Base-by-base conservation (phyloP, 2,888 invertebrate species). In the Mesorhabditis belari region DNA sequence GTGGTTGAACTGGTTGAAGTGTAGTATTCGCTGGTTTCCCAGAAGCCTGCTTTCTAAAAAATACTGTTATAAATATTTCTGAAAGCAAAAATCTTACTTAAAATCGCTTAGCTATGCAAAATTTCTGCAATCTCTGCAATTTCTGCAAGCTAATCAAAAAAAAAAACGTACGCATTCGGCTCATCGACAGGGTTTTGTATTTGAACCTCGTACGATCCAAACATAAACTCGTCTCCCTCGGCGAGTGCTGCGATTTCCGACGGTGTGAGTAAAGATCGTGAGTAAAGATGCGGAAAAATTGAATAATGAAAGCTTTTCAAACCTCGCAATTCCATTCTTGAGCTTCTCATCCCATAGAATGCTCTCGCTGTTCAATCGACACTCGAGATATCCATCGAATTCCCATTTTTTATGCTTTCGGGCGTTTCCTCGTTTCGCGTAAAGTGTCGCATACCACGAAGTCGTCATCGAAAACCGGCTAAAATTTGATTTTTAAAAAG, bases 331-430 rank as follows among this genome's bases (percentile, higher is more conserved):
- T 5, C 64, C 49, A 49, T 64, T 61, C 12, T n/a, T 9, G 2
- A 50, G 35, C 35, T 66, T 66, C 35, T 71, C 65, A 23, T 69
- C 69, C 3, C 63, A 61, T 26, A 67, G 67, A 25, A 70, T 49
- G 3, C 66, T 25, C 19, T 63, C 60, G 53, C 35, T 56, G 35
- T 63, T 61, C 3, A 50, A 9, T 50, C 58, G 65, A 19, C 69
- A 71, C 12, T 67, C 52, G 5, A 73, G 28, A 21, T 70, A 25
- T 1, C 75, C 75, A 52, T 75, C 75, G 9, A 66, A 66, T 58
- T 73, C 71, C 73, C 74, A 75, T 19, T 66, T 72, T 66, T 74
- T 75, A 62, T 74, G 71, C 59, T 74, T 74, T 49, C 72, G 59
- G 2, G 70, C 70, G 5, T 71, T 71, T 17, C 12, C 12, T 35